phyloP scores from a whole-genome alignment of 2,888 invertebrate species.

The Meiosimyza decipiens region DNA sequence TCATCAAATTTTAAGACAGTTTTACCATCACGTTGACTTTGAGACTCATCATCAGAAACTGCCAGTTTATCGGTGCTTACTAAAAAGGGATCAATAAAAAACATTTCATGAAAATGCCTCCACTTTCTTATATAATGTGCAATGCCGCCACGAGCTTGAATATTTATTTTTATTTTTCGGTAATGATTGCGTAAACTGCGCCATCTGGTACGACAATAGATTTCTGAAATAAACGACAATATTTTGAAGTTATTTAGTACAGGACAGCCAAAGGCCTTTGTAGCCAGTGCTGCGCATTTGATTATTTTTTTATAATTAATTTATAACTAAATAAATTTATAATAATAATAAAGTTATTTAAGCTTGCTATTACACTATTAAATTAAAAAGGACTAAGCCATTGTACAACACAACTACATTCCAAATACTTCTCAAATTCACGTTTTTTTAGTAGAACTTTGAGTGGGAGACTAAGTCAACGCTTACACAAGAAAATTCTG shows the following conservation, averaged over 20 bases:
- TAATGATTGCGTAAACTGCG: not conserved
- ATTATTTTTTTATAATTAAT: too few relatives aligned
- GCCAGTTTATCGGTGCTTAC: not conserved
- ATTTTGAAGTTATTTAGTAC: not conserved
- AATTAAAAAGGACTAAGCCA: too few relatives aligned
- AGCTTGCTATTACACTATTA: too few relatives aligned
- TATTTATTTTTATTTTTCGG: not conserved
- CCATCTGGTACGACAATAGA: not conserved
- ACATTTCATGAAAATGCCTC: constrained; percentile 19
- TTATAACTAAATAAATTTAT: too few relatives aligned
- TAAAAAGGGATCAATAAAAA: not conserved
- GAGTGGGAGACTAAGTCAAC: too few relatives aligned
- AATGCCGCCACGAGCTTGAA: constrained; percentile 1
- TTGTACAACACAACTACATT: too few relatives aligned
- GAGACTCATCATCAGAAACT: not conserved
- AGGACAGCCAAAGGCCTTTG: too few relatives aligned
- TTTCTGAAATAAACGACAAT: not conserved
- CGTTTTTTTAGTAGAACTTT: too few relatives aligned
- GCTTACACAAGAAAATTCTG: too few relatives aligned
- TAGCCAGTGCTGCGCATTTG: too few relatives aligned
- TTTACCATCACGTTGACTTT: not conserved
- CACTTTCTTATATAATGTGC: constrained; percentile 9
- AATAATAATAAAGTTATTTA: not conserved
- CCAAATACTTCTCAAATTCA: too few relatives aligned
- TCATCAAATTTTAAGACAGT: constrained; percentile 2